Conservation (phyloP, 1,140 invertebrate genomes). For the Amyelois transitella region DNA sequence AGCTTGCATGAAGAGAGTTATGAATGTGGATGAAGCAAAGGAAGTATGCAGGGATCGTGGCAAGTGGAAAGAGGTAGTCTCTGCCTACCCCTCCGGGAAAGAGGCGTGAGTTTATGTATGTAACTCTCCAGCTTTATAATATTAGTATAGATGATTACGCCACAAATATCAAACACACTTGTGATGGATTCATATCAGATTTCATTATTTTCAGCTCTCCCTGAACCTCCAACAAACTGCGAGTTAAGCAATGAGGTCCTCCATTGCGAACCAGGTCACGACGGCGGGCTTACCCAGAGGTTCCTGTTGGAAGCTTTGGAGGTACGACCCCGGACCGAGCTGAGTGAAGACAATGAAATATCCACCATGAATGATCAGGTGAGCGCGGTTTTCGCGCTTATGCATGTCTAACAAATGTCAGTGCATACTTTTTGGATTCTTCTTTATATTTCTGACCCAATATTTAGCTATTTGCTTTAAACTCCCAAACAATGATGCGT, state of each 20-base stretch:
- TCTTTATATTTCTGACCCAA: no score
- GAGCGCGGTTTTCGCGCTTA: constrained; percentile 32
- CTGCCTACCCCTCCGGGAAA: no score
- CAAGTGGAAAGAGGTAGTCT: no score
- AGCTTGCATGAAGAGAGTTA: no score
- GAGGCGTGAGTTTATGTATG: no score
- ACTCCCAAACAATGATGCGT: no score
- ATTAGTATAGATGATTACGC: no score
- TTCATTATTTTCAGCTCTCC: constrained; percentile 69
- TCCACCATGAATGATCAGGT: constrained; percentile 77
- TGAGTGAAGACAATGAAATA: constrained; percentile 75
- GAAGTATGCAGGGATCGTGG: no score
- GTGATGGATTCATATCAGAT: neutral
- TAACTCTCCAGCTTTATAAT: no score
- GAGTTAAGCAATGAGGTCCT: constrained; percentile 80
- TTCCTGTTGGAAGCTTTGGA: constrained; percentile 88
- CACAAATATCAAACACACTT: no score
- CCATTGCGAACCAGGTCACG: constrained; percentile 84
- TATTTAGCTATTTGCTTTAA: no score
- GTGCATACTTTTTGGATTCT: neutral
- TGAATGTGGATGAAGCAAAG: no score
- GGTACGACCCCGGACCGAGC: constrained; percentile 74
- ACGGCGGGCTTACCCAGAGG: constrained; percentile 87
- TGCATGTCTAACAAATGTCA: neutral
- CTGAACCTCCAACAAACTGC: constrained; percentile 82